A percentile compares a stretch with the other conserved stretches of the same genome.
Conservation (phyloP, 2,888 invertebrate species). For the Cephus pygmeus region DNA sequence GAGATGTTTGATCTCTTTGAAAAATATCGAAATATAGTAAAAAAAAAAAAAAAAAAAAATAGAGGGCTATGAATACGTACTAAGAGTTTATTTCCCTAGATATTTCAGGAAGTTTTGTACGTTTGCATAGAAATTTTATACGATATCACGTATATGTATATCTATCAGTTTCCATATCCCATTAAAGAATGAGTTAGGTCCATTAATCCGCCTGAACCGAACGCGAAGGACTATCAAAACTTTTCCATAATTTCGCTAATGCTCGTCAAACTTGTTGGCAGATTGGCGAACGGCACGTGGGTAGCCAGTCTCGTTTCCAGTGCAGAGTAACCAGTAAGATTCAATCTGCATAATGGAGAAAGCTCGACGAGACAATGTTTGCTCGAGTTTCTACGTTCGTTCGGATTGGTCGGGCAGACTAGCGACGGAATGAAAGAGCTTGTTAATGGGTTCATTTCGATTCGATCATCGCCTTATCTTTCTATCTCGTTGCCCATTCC, state of each 20-base stretch:
- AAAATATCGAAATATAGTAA: background rate
- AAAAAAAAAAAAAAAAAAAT: background rate
- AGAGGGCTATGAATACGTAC: background rate
- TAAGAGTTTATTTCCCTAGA: background rate
- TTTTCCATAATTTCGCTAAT: constrained; percentile 37
- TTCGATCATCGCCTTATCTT: constrained; percentile 58
- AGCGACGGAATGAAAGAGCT: constrained; percentile 51
- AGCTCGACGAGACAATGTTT: constrained; percentile 61
- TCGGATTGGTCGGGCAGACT: constrained; percentile 22
- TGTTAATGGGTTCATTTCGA: constrained; percentile 64
- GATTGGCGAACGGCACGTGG: background rate
- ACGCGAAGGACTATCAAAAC: constrained; percentile 34
- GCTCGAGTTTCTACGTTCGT: constrained; percentile 42
- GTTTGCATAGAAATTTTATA: background rate
- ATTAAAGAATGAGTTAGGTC: background rate
- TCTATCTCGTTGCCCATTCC: constrained; percentile 31
- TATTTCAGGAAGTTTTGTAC: background rate
- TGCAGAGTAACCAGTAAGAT: constrained; percentile 51
- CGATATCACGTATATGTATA: background rate
- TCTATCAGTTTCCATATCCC: background rate
- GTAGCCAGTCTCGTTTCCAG: constrained; percentile 12
- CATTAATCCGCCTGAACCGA: constrained; percentile 25
- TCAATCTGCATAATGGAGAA: constrained; percentile 65
- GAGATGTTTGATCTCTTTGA: background rate
- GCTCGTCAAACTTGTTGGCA: background rate